Conservation (phyloP, 2,113 vertebrate species). For the Sitta europaea region DNA sequence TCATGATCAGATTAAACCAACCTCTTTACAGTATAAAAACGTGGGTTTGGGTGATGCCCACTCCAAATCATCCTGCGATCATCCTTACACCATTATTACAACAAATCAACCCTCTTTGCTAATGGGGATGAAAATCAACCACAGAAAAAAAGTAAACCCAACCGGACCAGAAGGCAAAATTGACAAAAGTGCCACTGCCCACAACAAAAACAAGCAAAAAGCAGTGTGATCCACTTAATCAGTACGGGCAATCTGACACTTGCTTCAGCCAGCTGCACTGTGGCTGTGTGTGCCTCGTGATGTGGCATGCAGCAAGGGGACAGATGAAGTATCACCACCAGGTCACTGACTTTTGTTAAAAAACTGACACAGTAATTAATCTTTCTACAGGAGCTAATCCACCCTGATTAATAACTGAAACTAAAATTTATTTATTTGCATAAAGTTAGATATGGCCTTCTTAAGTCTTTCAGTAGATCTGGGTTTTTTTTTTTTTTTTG, state of each 20-base stretch:
- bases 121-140: background rate
- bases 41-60: background rate
- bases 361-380: background rate
- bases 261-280: background rate
- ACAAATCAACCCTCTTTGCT: background rate
- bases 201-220: background rate
- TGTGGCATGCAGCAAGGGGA: background rate
- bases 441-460: background rate
- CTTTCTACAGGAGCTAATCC: background rate
- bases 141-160: background rate
- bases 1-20: background rate
- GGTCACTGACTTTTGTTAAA: background rate
- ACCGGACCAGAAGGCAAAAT: background rate
- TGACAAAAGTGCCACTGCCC: background rate
- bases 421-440: background rate
- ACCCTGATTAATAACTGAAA: background rate
- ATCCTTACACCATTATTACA: background rate
- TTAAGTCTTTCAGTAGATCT: background rate
- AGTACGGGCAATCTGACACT: background rate
- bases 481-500: background rate
- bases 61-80: background rate
- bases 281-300: rapidly evolving
- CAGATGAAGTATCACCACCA: background rate
- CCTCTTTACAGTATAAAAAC: background rate
- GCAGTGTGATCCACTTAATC: background rate